These are phyloP conservation scores for Poecile atricapillus DNA, from an alignment of 2,113 vertebrate genomes.

Conservation along the genomic window DNA sequence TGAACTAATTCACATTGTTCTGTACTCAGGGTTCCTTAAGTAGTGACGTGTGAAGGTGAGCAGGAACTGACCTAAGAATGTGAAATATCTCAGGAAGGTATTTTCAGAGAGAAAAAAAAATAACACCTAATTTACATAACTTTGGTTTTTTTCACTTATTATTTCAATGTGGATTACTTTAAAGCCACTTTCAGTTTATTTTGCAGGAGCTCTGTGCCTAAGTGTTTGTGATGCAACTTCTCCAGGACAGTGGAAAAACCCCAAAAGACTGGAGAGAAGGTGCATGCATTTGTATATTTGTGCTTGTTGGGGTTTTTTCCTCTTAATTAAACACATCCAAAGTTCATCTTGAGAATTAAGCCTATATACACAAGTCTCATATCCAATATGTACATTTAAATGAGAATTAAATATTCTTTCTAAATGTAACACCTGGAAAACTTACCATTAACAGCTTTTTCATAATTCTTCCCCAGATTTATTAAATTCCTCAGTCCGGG, in stretches of 20 bases:
- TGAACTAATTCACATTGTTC: not conserved
- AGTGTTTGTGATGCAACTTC: not conserved
- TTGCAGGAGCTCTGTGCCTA: not conserved
- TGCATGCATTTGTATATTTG: not conserved
- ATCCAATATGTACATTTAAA: not conserved
- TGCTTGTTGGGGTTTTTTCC: fast-evolving
- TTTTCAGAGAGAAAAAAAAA: not conserved
- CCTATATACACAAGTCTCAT: not conserved
- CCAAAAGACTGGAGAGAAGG: not conserved
- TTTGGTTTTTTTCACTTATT: not conserved
- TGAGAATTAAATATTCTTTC: not conserved
- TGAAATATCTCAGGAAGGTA: not conserved
- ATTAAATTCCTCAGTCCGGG: slow-evolving; percentile 93
- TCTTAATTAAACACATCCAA: not conserved
- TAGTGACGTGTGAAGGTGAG: not conserved
- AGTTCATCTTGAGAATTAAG: not conserved
- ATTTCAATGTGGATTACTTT: not conserved
- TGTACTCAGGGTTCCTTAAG: not conserved
- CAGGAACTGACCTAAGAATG: not conserved
- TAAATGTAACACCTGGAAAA: not conserved
- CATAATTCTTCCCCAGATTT: slow-evolving; percentile 94
- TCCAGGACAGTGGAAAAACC: not conserved
- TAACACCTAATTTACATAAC: not conserved
- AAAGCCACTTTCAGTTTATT: not conserved
- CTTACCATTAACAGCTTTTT: slow-evolving; percentile 95